A percentile compares a stretch with the other conserved stretches of the same genome.
Evolutionary conservation across 2,113 vertebrate species (phyloP).

Genomic region (Microcebus jonahi): DNA sequence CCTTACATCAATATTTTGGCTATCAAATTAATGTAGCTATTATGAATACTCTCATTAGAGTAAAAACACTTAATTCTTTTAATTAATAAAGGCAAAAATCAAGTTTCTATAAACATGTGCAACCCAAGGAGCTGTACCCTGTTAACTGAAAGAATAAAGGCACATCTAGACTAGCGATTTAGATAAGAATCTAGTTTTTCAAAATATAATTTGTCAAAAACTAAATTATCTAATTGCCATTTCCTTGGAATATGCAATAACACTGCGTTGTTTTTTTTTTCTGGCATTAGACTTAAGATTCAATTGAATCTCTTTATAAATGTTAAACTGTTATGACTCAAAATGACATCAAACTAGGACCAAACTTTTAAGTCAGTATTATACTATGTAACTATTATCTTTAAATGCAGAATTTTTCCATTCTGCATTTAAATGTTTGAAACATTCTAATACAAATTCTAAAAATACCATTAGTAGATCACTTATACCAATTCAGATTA

Average conservation of each 20-base stretch:
- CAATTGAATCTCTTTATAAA: constrained; percentile 22
- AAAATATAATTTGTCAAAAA: not conserved
- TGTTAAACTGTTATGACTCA: not conserved
- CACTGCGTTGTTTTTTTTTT: not conserved
- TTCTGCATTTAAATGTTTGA: not conserved
- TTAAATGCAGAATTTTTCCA: constrained; percentile 1
- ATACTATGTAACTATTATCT: not conserved
- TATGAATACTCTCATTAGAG: not conserved
- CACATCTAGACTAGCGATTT: not conserved
- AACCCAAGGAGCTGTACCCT: not conserved
- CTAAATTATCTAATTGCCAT: not conserved
- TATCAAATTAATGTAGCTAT: not conserved
- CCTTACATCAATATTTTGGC: not conserved
- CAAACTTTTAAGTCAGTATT: not conserved
- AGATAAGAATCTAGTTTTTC: not conserved
- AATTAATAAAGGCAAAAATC: not conserved
- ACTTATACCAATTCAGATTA: not conserved
- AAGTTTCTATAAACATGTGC: not conserved
- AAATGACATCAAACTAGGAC: constrained; percentile 14
- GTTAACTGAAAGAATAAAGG: not conserved
- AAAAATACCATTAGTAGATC: not conserved
- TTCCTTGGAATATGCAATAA: not conserved
- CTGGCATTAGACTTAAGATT: not conserved
- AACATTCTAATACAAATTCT: constrained; percentile 36
- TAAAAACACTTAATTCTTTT: not conserved